phyloP scores from a whole-genome alignment of 2,113 vertebrate genomes.

The Indicator maculatus region DNA sequence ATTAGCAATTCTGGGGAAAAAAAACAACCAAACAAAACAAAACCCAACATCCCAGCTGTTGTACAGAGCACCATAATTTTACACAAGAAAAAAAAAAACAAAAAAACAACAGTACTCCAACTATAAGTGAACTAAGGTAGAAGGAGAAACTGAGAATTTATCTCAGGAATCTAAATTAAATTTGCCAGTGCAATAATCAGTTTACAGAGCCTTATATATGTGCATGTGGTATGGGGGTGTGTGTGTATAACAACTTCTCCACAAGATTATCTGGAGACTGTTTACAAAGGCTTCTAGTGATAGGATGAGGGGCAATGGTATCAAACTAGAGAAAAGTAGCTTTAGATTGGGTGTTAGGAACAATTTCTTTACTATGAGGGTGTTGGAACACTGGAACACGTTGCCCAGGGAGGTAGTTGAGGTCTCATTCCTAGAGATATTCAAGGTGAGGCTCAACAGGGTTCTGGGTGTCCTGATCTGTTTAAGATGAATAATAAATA shows the following conservation, averaged over 20 bases:
- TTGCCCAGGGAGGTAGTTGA: too few species aligned
- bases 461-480: too few species aligned
- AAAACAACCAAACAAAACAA: neutral
- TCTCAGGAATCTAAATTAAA: neutral
- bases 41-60: neutral
- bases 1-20: neutral
- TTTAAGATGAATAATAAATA: too few species aligned
- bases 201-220: neutral
- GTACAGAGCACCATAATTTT: neutral
- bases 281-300: too few species aligned
- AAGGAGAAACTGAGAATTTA: neutral
- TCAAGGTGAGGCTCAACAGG: too few species aligned
- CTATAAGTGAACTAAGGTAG: neutral
- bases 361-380: too few species aligned
- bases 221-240: neutral
- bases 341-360: too few species aligned
- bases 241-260: neutral
- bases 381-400: too few species aligned
- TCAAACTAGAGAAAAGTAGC: too few species aligned
- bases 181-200: accelerated
- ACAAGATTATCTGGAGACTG: neutral
- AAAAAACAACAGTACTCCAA: neutral
- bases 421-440: too few species aligned
- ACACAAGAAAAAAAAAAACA: neutral
- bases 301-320: too few species aligned